Evolutionary conservation across 2,888 invertebrate species (phyloP).

Genomic region (Scaptomyza polygonia): DNA sequence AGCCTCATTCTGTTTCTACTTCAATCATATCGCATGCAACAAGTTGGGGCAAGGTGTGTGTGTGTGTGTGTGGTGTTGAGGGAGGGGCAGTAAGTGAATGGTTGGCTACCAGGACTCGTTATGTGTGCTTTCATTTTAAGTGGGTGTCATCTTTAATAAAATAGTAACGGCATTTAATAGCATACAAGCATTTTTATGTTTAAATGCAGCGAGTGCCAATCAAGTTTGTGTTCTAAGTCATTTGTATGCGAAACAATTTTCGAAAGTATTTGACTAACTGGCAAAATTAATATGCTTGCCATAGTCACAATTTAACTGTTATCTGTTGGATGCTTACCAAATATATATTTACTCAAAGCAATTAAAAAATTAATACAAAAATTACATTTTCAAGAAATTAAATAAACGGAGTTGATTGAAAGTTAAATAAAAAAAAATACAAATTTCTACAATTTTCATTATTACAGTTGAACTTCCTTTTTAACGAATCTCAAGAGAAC

Average conservation of each 20-base stretch:
- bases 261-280: neutral
- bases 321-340: neutral
- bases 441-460: too few relatives aligned
- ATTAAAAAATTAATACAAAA: too few relatives aligned
- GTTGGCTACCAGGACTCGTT: constrained; percentile 35
- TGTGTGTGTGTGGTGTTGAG: neutral
- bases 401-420: too few relatives aligned
- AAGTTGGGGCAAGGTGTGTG: too few relatives aligned
- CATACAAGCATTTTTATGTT: neutral
- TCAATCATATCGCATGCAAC: constrained; percentile 52
- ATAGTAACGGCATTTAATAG: constrained; percentile 71
- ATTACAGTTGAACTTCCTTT: too few relatives aligned
- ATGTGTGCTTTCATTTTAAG: constrained; percentile 44
- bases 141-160: constrained; percentile 69
- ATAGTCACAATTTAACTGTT: neutral
- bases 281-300: neutral
- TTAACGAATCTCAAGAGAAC: too few relatives aligned
- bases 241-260: constrained; percentile 33
- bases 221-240: constrained; percentile 62
- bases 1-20: constrained; percentile 41
- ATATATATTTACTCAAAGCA: too few relatives aligned
- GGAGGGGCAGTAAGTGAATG: neutral
- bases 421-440: too few relatives aligned
- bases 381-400: too few relatives aligned
- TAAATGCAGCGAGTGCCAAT: constrained; percentile 19